A percentile compares a stretch with the other conserved stretches of the same genome.
These are phyloP conservation scores for Autographa pulchrina DNA, from an alignment of 2,888 invertebrate species.

Conservation along the genomic window DNA sequence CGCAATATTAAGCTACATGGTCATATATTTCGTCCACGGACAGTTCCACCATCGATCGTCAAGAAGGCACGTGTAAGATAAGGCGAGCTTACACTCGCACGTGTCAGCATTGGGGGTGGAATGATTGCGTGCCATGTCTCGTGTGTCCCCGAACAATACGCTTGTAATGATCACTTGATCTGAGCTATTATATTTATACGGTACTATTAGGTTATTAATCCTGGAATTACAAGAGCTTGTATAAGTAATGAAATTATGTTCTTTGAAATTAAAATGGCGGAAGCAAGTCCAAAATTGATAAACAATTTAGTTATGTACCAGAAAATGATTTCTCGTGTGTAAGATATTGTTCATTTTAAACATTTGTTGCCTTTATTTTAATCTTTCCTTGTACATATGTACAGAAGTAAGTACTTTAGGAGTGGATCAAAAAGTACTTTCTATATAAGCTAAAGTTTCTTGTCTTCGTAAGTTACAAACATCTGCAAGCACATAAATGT, in stretches of 20 bases:
- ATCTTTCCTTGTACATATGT: too few species aligned
- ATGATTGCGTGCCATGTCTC: slow-evolving; percentile 18
- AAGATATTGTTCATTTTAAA: too few species aligned
- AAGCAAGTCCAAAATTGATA: too few species aligned
- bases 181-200: slow-evolving; percentile 5
- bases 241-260: neutral
- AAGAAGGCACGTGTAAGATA: slow-evolving; percentile 66
- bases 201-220: neutral
- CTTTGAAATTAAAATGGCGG: neutral
- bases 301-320: too few species aligned
- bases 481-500: neutral
- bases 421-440: too few species aligned
- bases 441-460: too few species aligned
- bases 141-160: slow-evolving; percentile 25
- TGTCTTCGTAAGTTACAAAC: too few species aligned
- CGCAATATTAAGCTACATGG: neutral
- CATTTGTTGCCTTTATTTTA: too few species aligned
- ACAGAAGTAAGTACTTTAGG: too few species aligned
- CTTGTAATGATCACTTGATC: slow-evolving; percentile 33
- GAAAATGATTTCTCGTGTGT: too few species aligned
- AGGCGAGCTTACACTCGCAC: slow-evolving; percentile 64
- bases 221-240: neutral
- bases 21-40: neutral
- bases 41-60: slow-evolving; percentile 9
- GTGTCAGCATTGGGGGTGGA: slow-evolving; percentile 59